These are phyloP conservation scores for Rhadina sibilatrix DNA, from an alignment of 2,113 vertebrate species.

Conservation along the genomic window DNA sequence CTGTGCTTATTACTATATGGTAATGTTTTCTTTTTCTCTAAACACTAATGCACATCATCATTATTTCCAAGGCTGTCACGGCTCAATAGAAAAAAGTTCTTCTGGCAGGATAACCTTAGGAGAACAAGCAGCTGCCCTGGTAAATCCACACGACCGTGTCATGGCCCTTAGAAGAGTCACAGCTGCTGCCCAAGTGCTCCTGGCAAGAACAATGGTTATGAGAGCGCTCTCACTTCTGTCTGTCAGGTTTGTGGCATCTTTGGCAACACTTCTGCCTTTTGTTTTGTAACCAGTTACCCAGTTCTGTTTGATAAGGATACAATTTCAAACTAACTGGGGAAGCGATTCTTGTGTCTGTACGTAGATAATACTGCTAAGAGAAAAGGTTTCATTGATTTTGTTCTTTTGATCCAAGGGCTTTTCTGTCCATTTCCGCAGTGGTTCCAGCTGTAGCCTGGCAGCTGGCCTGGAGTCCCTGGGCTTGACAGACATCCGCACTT, in stretches of 20 bases:
- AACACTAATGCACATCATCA: neutral
- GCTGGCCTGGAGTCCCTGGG: conserved; percentile 96
- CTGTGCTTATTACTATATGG: neutral
- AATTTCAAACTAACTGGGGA: neutral
- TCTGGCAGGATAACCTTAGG: conserved; percentile 91
- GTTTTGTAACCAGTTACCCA: neutral
- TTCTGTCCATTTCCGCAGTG: conserved; percentile 70
- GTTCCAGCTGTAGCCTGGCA: conserved; percentile 97
- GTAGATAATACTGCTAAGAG: neutral
- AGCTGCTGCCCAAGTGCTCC: conserved; percentile 91
- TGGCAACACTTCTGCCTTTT: neutral
- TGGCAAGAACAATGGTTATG: conserved; percentile 98
- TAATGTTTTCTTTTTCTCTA: neutral
- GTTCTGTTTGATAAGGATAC: neutral
- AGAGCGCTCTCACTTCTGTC: conserved; percentile 93
- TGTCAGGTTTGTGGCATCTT: conserved; percentile 77
- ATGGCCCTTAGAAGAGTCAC: conserved; percentile 94
- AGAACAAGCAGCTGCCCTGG: conserved; percentile 91
- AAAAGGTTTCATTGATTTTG: neutral
- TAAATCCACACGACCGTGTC: conserved; percentile 90
- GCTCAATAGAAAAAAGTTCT: conserved; percentile 92
- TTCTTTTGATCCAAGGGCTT: neutral
- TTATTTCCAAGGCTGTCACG: conserved; percentile 84
- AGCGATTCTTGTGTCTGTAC: fast-evolving
- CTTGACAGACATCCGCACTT: conserved; percentile 92